A percentile compares a stretch with the other conserved stretches of the same genome.
Evolutionary conservation across 2,797 vertebrate genomes (phyloP).

Genomic region (Coendou prehensilis): DNA sequence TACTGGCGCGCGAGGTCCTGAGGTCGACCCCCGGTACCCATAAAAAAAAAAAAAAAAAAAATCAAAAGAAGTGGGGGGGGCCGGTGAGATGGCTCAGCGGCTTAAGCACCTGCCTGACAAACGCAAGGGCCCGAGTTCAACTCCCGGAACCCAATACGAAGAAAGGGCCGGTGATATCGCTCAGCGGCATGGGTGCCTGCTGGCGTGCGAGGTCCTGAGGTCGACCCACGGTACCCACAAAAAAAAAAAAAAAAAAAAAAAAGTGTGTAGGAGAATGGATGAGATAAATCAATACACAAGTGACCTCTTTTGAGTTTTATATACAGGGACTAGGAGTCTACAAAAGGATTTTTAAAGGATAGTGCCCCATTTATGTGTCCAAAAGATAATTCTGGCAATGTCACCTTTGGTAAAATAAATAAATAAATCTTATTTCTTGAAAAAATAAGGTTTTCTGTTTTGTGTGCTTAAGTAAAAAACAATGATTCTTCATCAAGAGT

Average conservation of each 20-base stretch:
- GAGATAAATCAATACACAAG: background rate
- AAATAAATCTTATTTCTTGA: background rate
- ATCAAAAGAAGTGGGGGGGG: too few relatives aligned
- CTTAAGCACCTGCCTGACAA: too few relatives aligned
- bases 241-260: background rate
- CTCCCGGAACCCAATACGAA: too few relatives aligned
- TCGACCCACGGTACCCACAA: too few relatives aligned
- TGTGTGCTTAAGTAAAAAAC: conserved; percentile 33
- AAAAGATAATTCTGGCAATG: background rate
- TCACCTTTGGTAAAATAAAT: background rate
- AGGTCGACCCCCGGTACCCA: too few relatives aligned
- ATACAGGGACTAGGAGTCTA: background rate
- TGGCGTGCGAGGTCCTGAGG: too few relatives aligned
- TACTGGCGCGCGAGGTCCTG: too few relatives aligned
- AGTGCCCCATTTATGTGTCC: background rate
- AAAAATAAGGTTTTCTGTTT: conserved; percentile 13
- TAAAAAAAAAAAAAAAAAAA: too few relatives aligned
- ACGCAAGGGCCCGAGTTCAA: too few relatives aligned
- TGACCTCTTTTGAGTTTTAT: background rate
- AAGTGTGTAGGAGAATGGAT: background rate
- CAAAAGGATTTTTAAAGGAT: background rate
- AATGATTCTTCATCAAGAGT: background rate
- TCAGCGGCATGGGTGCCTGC: too few relatives aligned
- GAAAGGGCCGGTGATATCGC: too few relatives aligned
- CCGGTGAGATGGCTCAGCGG: too few relatives aligned